These are phyloP conservation scores for Ancistrus triradiatus DNA, from an alignment of 2,113 vertebrate genomes.

Conservation along the genomic window DNA sequence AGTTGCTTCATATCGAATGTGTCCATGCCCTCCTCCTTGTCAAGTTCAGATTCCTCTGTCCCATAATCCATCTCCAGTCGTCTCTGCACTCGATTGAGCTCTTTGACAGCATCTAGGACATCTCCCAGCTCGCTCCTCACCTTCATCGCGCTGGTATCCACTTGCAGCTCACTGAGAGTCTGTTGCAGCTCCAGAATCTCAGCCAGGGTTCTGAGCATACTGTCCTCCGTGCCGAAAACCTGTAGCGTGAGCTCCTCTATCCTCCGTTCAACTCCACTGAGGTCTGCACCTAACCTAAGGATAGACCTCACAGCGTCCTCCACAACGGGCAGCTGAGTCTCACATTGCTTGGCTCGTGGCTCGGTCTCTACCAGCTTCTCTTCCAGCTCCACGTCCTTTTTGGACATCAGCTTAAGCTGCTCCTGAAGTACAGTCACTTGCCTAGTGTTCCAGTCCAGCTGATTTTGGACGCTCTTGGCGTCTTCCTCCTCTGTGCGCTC, in stretches of 20 bases:
- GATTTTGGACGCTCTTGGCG: constrained; percentile 58
- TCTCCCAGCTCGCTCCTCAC: constrained; percentile 64
- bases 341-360: constrained; percentile 74
- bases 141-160: constrained; percentile 67
- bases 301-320: constrained; percentile 81
- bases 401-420: constrained; percentile 60
- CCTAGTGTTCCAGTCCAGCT: constrained; percentile 71
- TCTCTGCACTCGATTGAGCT: constrained; percentile 39
- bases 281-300: constrained; percentile 74
- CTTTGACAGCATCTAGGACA: constrained; percentile 64
- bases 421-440: constrained; percentile 71
- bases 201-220: constrained; percentile 73
- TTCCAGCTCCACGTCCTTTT: constrained; percentile 63
- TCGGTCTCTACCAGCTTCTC: constrained; percentile 67
- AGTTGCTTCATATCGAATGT: constrained; percentile 5
- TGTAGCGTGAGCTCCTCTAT: constrained; percentile 75
- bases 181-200: constrained; percentile 72
- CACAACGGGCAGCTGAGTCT: constrained; percentile 74
- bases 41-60: not conserved
- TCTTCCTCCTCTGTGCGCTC: constrained; percentile 86
- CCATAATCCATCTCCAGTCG: constrained; percentile 35
- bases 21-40: constrained; percentile 40
- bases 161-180: constrained; percentile 72
- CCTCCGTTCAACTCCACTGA: constrained; percentile 72
- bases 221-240: constrained; percentile 77